Base-by-base conservation (phyloP, 1,140 invertebrate species). In the Drosophila tsacasi region DNA sequence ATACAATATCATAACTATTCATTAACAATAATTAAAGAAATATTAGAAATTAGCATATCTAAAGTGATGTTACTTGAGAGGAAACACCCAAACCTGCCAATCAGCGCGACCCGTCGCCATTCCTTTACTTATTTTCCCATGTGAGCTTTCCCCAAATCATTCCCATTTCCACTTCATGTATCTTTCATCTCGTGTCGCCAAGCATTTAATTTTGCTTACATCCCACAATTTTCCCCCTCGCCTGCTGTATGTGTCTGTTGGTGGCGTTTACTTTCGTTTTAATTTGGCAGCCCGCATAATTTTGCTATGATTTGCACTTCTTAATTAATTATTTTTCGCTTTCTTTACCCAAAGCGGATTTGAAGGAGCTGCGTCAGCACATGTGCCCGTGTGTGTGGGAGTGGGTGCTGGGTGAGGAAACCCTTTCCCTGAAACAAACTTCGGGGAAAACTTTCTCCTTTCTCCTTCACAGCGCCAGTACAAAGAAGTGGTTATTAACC, bases 301-400 rank as follows among this genome's bases (percentile, higher is more conserved):
- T 87, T 77, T 87, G 83, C 83, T 83, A 87, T 87, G 83, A 87
- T 87, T 87, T 87, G 84, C 84, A 87, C 84, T 87, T 87, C 84
- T 83, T 87, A 87, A 87, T 87, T 87, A 87, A 87, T 87, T 87
- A 89, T 89, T 87, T 87, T 87, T 77, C 77, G 65, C 67, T 81
- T 77, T 85, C 74, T 66, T 64, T 76, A 77, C 71, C 74, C 83
- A 84, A 84, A 74, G 66, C 73, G 73, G 68, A 85, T 81, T 69
- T 61, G 67, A 52, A 73, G 57, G 54, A 76, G 81, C 81, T 84
- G 77, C 46, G 81, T 84, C 81, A 84, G 81, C 81, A 84, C 19
- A 42, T 52, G 35, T 50, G 17, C 30, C 27, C 17, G 23, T 35
- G 46, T 47, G 40, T 49, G 44, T 17, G 39, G 8, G 39, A 40